phyloP scores from a whole-genome alignment of 2,113 vertebrate species.

The Hippocampus abdominalis region DNA sequence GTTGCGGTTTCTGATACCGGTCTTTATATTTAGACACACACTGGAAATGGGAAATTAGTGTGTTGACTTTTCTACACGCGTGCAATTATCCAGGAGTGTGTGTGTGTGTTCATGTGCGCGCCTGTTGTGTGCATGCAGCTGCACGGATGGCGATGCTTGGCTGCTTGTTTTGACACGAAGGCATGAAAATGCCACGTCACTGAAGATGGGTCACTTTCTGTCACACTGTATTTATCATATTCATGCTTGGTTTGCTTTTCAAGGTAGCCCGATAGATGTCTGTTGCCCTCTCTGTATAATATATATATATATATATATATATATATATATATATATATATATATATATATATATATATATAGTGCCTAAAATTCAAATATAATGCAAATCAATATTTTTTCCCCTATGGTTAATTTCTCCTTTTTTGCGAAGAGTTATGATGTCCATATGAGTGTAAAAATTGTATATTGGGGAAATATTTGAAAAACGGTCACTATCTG shows the following conservation, averaged over 20 bases:
- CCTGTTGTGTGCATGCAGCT: constrained; percentile 26
- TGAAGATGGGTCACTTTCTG: constrained; percentile 10
- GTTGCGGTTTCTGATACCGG: constrained; percentile 43
- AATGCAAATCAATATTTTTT: too few species aligned
- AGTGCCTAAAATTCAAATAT: too few species aligned
- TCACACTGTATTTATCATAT: constrained; percentile 9
- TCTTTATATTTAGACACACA: constrained; percentile 5
- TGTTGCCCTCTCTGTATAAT: background rate
- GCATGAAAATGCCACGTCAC: constrained; percentile 17
- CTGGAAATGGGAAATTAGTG: constrained; percentile 1
- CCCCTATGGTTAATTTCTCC: too few species aligned
- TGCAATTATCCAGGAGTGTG: constrained; percentile 3
- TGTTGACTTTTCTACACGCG: constrained; percentile 13
- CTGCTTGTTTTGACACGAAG: constrained; percentile 49
- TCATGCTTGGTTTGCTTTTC: too few species aligned
- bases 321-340: too few species aligned
- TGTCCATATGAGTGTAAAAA: background rate
- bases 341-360: too few species aligned
- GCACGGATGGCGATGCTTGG: constrained; percentile 18
- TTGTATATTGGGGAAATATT: background rate
- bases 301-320: too few species aligned
- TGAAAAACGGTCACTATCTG: background rate
- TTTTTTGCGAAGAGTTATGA: background rate
- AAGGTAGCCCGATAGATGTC: too few species aligned
- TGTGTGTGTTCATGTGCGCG: constrained; percentile 12